Evolutionary conservation across 2,797 vertebrate genomes (phyloP).

Genomic region (Chaetophractus vellerosus): DNA sequence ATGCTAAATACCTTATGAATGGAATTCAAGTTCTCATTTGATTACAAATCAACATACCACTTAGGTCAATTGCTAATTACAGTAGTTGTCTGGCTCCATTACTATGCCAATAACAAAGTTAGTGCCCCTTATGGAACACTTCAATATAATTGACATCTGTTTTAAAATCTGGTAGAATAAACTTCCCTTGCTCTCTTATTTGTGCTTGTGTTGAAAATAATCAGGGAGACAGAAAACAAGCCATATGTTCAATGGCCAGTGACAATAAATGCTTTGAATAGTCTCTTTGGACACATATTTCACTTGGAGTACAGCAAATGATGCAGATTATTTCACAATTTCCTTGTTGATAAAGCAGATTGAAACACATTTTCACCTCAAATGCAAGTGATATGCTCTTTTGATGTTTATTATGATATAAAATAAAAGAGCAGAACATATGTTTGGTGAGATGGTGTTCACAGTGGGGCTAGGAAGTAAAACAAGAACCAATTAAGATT

Average conservation of each 20-base stretch:
- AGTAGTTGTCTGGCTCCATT: constrained; percentile 64
- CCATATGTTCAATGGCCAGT: constrained; percentile 43
- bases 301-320: constrained; percentile 64
- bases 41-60: constrained; percentile 65
- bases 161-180: constrained; percentile 71
- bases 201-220: constrained; percentile 43
- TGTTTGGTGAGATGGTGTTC: not conserved
- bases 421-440: not conserved
- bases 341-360: constrained; percentile 31
- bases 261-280: constrained; percentile 68
- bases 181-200: constrained; percentile 39
- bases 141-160: constrained; percentile 81
- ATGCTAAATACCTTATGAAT: not conserved
- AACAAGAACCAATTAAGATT: constrained; percentile 20
- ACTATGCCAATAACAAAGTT: constrained; percentile 70
- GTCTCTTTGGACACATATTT: constrained; percentile 33
- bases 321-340: constrained; percentile 63
- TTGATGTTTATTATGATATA: not conserved
- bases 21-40: not conserved
- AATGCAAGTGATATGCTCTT: not conserved
- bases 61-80: constrained; percentile 80
- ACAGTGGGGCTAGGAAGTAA: not conserved
- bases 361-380: not conserved
- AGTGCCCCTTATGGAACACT: constrained; percentile 71
- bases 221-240: constrained; percentile 69